Base-by-base conservation (phyloP, 2,797 vertebrate species). In the Okamejei kenojei region DNA sequence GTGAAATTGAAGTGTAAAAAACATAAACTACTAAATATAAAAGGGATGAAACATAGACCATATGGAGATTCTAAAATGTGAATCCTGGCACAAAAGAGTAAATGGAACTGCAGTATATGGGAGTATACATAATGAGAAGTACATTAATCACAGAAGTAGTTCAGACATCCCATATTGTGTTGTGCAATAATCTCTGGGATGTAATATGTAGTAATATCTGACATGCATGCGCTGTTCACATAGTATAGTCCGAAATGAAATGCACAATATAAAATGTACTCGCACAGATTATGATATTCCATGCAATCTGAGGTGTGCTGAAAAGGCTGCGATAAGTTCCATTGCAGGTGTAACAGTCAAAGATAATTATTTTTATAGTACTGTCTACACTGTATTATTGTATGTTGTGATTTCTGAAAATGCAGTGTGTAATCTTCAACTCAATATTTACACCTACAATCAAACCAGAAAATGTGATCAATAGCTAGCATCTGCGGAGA, bases 401-500 rank as follows among this genome's bases (percentile, higher is more conserved):
- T n/a, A 74, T 92, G 29, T 8, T 68, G 13, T 45, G 23, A 15
- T 92, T 1, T 45, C 71, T 68, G 5, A 76, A 21, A 3, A 1
- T 45, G 38, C 71, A 76, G 38, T 76, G 58, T 76, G 6, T 29
- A 58, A 26, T 76, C 38, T 92, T 38, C 23, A 76, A 76, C 71
- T 54, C 71, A 76, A 76, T 45, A 74, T 93, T 93, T 58, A 82
- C 38, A 93, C 93, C 94, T 94, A 68, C 38, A 74, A 74, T 74
- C 21, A 74, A 74, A 74, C 21, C 71, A 74, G 71, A 74, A 23
- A 74, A 74, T 74, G 71, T 23, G 13, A 71, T 4, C 68, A 71
- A 71, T 71, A 73, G 6, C 71, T 21, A 74, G 71, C 21, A 74
- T 23, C 21, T 74, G 21, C 23, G 23, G 71, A 74, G 71, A 74